These are phyloP conservation scores for Palythoa caribaeorum DNA, from an alignment of 92 coral and sea anemone species.

Conservation along the genomic window DNA sequence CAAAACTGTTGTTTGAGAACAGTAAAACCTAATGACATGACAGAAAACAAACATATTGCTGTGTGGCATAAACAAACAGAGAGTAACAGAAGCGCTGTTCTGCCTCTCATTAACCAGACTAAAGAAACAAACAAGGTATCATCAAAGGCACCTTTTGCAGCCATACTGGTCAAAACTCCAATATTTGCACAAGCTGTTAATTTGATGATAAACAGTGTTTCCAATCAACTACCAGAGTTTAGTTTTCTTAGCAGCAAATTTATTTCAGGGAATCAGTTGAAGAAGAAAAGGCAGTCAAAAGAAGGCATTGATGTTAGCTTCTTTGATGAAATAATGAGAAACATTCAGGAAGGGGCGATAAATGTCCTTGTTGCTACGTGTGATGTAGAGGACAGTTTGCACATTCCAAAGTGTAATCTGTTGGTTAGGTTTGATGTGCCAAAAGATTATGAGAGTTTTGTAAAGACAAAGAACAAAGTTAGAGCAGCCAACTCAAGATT, in stretches of 20 bases:
- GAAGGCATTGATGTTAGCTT: constrained; percentile 28
- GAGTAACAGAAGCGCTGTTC: background rate
- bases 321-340: constrained; percentile 58
- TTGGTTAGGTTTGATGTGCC: constrained; percentile 85
- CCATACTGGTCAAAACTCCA: constrained; percentile 61
- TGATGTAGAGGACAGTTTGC: constrained; percentile 68
- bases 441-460: constrained; percentile 60
- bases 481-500: constrained; percentile 69
- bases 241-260: constrained; percentile 71
- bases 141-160: constrained; percentile 59
- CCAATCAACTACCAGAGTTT: constrained; percentile 39
- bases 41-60: background rate
- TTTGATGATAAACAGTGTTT: constrained; percentile 60
- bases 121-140: background rate
- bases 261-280: constrained; percentile 43
- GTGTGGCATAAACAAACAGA: background rate
- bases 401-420: constrained; percentile 73
- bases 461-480: constrained; percentile 65
- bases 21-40: background rate
- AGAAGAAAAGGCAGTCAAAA: constrained; percentile 47
- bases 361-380: constrained; percentile 80
- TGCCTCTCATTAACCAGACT: background rate
- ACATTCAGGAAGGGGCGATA: constrained; percentile 67
- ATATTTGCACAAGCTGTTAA: constrained; percentile 72
- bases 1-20: background rate